Evolutionary conservation across 2,113 vertebrate species (phyloP).

Genomic region (Crotalus viridis): DNA sequence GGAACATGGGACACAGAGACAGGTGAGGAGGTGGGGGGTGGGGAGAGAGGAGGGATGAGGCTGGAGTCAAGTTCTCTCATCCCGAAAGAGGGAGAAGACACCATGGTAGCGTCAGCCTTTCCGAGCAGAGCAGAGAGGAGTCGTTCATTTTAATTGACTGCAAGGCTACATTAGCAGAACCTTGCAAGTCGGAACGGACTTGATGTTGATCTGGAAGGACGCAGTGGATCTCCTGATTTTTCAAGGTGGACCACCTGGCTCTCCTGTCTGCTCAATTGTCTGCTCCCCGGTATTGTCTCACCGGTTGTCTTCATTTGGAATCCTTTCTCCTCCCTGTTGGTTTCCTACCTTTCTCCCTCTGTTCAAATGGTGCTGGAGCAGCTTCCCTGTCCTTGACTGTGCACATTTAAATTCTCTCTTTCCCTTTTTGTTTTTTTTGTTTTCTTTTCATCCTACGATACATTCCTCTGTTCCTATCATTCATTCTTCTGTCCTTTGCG

Average conservation of each 20-base stretch:
- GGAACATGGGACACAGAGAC: conserved; percentile 79
- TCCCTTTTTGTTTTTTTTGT: background rate
- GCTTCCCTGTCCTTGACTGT: conserved; percentile 30
- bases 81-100: background rate
- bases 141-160: background rate
- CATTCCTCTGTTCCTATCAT: conserved; percentile 45
- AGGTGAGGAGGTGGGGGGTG: conserved; percentile 72
- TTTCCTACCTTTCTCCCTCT: conserved; percentile 44
- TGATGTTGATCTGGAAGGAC: background rate
- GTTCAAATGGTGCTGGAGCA: conserved; percentile 46
- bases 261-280: conserved; percentile 34
- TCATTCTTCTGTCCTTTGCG: conserved; percentile 51
- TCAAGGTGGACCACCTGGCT: background rate
- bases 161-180: background rate
- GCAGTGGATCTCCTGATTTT: background rate
- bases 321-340: background rate
- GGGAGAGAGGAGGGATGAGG: background rate
- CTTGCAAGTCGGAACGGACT: background rate
- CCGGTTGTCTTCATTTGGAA: conserved; percentile 47
- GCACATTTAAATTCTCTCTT: conserved; percentile 67
- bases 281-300: conserved; percentile 46
- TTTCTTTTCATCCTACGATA: conserved; percentile 54
- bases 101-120: background rate
- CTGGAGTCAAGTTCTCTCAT: background rate
- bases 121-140: background rate